A percentile compares a stretch with the other conserved stretches of the same genome.
Conservation (phyloP, 2,888 invertebrate species). For the Acrobasis suavella region DNA sequence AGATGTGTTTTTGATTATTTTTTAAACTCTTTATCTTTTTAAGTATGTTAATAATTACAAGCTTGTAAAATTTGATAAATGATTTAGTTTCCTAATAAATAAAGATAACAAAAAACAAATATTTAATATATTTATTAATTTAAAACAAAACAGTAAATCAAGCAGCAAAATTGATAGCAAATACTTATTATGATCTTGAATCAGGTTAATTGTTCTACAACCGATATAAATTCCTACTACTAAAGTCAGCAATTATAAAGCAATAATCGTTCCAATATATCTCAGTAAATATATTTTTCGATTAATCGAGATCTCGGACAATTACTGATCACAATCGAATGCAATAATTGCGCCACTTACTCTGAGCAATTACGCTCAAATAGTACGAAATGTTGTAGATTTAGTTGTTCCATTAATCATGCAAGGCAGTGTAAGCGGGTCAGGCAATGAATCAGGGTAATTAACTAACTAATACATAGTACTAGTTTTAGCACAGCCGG, state of each 20-base stretch:
- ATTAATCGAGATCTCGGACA: conserved; percentile 22
- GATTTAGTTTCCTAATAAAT: background rate
- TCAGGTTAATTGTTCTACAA: conserved; percentile 2
- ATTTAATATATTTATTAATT: background rate
- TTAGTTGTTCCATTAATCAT: conserved; percentile 66
- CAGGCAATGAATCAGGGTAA: conserved; percentile 71
- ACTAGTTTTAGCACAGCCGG: too few relatives aligned
- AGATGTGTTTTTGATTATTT: conserved; percentile 13
- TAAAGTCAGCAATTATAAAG: conserved; percentile 18
- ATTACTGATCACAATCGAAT: conserved; percentile 41
- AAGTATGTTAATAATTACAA: conserved; percentile 20
- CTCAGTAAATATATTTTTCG: conserved; percentile 15
- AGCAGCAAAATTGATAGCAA: background rate
- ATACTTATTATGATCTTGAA: background rate
- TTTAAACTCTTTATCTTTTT: conserved; percentile 39
- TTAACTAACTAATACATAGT: conserved; percentile 66
- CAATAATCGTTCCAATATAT: conserved; percentile 19
- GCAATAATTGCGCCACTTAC: conserved; percentile 45
- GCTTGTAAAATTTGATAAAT: conserved; percentile 13
- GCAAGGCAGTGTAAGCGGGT: conserved; percentile 58
- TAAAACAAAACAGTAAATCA: conserved; percentile 5
- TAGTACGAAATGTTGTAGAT: conserved; percentile 58
- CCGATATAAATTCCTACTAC: conserved; percentile 1
- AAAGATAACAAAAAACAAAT: background rate
- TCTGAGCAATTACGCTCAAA: conserved; percentile 55